Conservation (phyloP, 1,140 invertebrate genomes). For the Globodera rostochiensis region DNA sequence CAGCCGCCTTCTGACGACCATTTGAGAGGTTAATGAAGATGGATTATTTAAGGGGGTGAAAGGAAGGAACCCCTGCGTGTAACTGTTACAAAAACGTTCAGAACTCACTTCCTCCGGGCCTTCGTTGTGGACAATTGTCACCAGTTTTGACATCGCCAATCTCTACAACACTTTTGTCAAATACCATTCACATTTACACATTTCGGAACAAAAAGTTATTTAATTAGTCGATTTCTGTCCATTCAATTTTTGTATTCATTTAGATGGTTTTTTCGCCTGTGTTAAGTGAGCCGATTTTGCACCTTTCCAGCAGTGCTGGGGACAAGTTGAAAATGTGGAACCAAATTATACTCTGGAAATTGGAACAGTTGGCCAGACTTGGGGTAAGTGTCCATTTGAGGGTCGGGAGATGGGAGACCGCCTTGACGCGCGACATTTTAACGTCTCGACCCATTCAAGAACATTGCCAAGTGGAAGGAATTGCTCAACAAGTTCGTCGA, state of each 20-base stretch:
- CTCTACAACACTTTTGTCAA: slow-evolving; percentile 7
- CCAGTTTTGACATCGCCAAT: slow-evolving; percentile 29
- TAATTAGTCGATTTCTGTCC: background rate
- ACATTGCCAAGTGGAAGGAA: slow-evolving; percentile 32
- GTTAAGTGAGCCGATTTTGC: slow-evolving; percentile 35
- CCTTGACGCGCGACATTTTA: background rate
- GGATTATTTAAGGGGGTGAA: too few relatives aligned
- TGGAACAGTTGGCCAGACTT: slow-evolving; percentile 39
- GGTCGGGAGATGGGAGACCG: background rate
- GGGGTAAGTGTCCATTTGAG: slow-evolving; percentile 20
- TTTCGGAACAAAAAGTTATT: slow-evolving; percentile 21
- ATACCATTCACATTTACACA: slow-evolving; percentile 7
- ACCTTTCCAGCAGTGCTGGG: background rate
- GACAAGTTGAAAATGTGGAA: slow-evolving; percentile 13
- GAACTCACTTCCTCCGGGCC: slow-evolving; percentile 19
- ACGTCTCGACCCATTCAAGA: slow-evolving; percentile 14
- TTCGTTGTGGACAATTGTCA: slow-evolving; percentile 38
- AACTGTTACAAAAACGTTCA: slow-evolving; percentile 15
- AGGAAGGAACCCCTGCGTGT: background rate
- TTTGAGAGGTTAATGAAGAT: slow-evolving; percentile 27
- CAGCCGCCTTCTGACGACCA: slow-evolving; percentile 1
- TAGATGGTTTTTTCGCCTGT: slow-evolving; percentile 38
- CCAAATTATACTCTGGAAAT: slow-evolving; percentile 35
- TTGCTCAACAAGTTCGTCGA: slow-evolving; percentile 39
- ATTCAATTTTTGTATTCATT: slow-evolving; percentile 15